These are phyloP conservation scores for Plagiodera versicolora DNA, from an alignment of 2,888 invertebrate species.

Conservation along the genomic window DNA sequence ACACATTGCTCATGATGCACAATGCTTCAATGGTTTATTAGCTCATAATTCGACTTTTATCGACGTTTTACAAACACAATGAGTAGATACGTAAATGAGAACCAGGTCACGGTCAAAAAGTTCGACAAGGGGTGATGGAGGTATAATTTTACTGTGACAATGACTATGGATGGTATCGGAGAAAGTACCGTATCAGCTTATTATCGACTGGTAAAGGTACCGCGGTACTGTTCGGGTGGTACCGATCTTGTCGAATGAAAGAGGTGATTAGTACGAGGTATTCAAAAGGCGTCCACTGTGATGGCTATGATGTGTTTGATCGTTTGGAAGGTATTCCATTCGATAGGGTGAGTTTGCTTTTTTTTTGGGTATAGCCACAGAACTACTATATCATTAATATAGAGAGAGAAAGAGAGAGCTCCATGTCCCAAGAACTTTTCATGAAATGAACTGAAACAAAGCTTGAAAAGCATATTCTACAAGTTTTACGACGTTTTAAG, in stretches of 20 bases:
- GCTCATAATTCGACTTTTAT: too few species aligned
- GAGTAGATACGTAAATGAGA: background rate
- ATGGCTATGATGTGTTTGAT: too few species aligned
- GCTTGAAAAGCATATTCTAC: too few species aligned
- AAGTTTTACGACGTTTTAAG: too few species aligned
- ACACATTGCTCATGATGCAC: too few species aligned
- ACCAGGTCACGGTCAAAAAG: background rate
- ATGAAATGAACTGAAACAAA: too few species aligned
- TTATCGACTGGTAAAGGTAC: background rate
- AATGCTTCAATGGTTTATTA: too few species aligned
- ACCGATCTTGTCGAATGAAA: background rate
- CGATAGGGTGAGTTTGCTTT: background rate
- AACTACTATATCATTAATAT: too few species aligned
- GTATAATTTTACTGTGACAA: slow-evolving; percentile 1
- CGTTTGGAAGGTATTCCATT: background rate
- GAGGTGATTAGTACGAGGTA: background rate
- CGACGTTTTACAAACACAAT: too few species aligned
- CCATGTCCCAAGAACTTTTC: too few species aligned
- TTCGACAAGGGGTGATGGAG: background rate
- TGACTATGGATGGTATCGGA: background rate
- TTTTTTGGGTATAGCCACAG: background rate
- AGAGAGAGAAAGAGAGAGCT: too few species aligned
- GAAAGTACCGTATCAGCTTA: slow-evolving; percentile 1
- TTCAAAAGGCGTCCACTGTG: background rate
- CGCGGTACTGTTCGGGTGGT: background rate